Evolutionary conservation across 2,888 invertebrate genomes (phyloP).

Genomic region (Troides aeacus): DNA sequence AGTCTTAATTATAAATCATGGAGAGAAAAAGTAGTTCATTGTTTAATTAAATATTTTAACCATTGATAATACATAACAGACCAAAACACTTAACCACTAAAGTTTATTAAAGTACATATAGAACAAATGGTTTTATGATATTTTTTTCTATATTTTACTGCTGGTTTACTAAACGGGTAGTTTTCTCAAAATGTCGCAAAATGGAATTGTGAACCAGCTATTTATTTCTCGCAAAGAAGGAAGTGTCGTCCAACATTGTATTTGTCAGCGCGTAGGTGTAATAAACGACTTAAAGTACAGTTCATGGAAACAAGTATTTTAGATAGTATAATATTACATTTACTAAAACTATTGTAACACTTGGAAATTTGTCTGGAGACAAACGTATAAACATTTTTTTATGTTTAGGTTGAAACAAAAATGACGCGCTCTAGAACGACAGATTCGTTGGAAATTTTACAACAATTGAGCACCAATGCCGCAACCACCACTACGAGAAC

Average conservation of each 20-base stretch:
- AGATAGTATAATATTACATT: not conserved
- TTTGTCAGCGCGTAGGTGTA: not conserved
- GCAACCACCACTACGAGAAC: slow-evolving; percentile 44
- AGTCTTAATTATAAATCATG: no score
- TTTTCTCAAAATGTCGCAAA: not conserved
- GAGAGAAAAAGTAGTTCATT: no score
- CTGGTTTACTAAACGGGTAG: not conserved
- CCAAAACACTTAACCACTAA: no score
- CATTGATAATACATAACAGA: no score
- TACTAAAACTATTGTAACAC: not conserved
- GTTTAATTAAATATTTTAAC: no score
- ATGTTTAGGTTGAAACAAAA: slow-evolving; percentile 23
- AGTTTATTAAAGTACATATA: not conserved
- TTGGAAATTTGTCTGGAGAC: not conserved
- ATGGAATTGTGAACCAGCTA: not conserved
- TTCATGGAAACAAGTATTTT: no score
- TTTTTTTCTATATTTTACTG: not conserved
- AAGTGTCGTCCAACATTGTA: not conserved
- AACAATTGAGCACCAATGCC: slow-evolving; percentile 47
- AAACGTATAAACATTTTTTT: not conserved
- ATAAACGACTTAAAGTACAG: not conserved
- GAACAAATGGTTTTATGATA: not conserved
- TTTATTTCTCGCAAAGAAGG: not conserved
- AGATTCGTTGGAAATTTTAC: slow-evolving; percentile 51
- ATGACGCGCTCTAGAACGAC: slow-evolving; percentile 59